Percentiles rank a stretch among this genome's conserved stretches.
Evolutionary conservation across 2,797 vertebrate genomes (phyloP).

Genomic region (Neosilurus mollespiculum): DNA sequence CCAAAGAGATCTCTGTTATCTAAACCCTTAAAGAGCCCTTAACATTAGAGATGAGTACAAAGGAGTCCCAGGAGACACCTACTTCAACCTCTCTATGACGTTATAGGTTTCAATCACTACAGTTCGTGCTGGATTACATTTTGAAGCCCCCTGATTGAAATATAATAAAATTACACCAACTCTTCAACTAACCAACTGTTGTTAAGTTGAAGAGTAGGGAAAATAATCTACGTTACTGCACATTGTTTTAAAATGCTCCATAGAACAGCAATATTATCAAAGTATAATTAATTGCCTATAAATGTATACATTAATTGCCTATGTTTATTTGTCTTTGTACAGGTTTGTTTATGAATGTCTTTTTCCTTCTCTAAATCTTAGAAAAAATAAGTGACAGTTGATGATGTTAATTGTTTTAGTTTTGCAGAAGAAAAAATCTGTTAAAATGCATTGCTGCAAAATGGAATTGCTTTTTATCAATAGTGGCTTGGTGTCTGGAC

Average conservation of each 20-base stretch:
- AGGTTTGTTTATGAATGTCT: not conserved
- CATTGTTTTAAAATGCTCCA: not conserved
- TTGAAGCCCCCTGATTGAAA: not conserved
- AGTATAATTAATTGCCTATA: no score
- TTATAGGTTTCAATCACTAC: not conserved
- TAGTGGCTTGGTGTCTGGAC: constrained; percentile 64
- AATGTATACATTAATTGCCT: not conserved
- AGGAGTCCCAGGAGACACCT: not conserved
- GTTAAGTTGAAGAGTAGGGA: not conserved
- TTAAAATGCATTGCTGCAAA: constrained; percentile 58
- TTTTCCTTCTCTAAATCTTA: not conserved
- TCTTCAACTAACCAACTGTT: not conserved
- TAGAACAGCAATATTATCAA: not conserved
- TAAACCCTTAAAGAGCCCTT: not conserved
- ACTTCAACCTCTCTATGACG: not conserved
- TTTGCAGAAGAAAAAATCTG: constrained; percentile 69
- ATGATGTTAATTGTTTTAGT: constrained; percentile 61
- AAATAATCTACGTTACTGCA: not conserved
- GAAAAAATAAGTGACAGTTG: not conserved
- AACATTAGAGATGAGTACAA: not conserved
- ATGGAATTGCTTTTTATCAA: constrained; percentile 72
- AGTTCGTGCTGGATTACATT: not conserved
- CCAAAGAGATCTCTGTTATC: not conserved
- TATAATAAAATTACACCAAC: not conserved
- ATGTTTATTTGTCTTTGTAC: not conserved